Percentiles rank a stretch among this genome's conserved stretches.
Conservation (phyloP, 2,888 invertebrate genomes). For the Embidobia sp. region DNA sequence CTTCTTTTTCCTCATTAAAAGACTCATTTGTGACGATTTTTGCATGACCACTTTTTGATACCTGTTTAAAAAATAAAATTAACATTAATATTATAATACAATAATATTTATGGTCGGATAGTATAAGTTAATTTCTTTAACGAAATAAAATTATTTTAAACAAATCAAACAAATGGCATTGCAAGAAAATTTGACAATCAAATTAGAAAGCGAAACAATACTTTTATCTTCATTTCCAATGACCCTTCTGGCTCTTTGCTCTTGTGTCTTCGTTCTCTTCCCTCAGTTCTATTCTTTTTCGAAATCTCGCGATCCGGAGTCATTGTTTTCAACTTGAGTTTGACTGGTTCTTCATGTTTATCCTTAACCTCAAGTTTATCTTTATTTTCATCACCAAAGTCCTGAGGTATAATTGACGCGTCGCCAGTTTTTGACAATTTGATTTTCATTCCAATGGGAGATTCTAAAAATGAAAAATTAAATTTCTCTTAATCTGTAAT, state of each 20-base stretch:
- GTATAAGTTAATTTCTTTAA: too few species aligned
- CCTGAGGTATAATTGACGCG: constrained; percentile 74
- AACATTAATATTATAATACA: too few species aligned
- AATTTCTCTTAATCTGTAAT: background rate
- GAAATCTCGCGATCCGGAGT: constrained; percentile 43
- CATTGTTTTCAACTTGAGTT: constrained; percentile 53
- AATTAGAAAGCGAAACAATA: constrained; percentile 40
- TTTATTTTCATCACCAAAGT: constrained; percentile 68
- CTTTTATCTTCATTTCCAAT: constrained; percentile 77
- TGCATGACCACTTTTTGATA: constrained; percentile 78
- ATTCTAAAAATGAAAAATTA: constrained; percentile 61
- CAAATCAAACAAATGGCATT: too few species aligned
- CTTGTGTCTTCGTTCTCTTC: constrained; percentile 69
- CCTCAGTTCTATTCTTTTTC: constrained; percentile 63
- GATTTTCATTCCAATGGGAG: constrained; percentile 77
- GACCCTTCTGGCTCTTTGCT: constrained; percentile 68
- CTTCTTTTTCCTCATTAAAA: constrained; percentile 66
- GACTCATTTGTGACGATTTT: constrained; percentile 75
- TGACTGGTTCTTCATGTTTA: constrained; percentile 63
- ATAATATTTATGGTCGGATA: too few species aligned
- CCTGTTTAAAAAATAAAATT: constrained; percentile 55
- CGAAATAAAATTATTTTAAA: too few species aligned
- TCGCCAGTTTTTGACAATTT: constrained; percentile 75
- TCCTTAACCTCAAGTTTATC: constrained; percentile 67
- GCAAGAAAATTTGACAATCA: too few species aligned